Base-by-base conservation (phyloP, 2,888 invertebrate genomes). In the Drosophila koepferae region DNA sequence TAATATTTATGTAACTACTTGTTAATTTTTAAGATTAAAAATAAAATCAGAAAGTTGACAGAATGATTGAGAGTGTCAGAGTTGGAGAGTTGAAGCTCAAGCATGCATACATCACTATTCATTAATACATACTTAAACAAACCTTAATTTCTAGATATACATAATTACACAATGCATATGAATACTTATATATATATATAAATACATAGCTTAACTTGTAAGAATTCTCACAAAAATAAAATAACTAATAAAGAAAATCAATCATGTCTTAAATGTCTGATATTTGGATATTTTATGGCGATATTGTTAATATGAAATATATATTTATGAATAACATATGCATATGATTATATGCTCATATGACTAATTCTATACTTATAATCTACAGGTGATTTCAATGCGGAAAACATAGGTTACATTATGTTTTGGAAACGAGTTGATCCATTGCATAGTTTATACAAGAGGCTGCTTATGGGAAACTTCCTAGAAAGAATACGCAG, bases 241-340 rank as follows among this genome's bases (percentile, higher is more conserved):
- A 63, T 43, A 70, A 58, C 48, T 71, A 80, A 79, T 80, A 80
- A 80, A 80, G 54, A 74, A 59, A 65, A 62, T 49, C 31, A 16
- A 65, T 61, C 64, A 48, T n/a, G 28, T 31, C 4, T n/a, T 49
- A 2, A n/a, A 34, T 6, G 28, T 28, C 28, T 28, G 28, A 28
- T 28, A 28, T 28, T n/a, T n/a, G 16, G 8, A 3, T 23, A 23
- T 23, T 9, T 9, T 9, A 34, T 34, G 0, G 2, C 7, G 2
- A 34, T 8, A 34, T 34, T 10, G 3, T 2, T 2, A 16, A 16
- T 40, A 40, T n/a, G 4, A 44, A 18, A 1, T 7, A 12, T 14
- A 44, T 44, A 20, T 20, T 20, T 9, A n/a, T 41, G n/a, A n/a
- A 9, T 8, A 0, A 41, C 9, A 41, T n/a, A 41, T 41, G 9